Base-by-base conservation (phyloP, 2,113 vertebrate species). In the Lycocorax pyrrhopterus region DNA sequence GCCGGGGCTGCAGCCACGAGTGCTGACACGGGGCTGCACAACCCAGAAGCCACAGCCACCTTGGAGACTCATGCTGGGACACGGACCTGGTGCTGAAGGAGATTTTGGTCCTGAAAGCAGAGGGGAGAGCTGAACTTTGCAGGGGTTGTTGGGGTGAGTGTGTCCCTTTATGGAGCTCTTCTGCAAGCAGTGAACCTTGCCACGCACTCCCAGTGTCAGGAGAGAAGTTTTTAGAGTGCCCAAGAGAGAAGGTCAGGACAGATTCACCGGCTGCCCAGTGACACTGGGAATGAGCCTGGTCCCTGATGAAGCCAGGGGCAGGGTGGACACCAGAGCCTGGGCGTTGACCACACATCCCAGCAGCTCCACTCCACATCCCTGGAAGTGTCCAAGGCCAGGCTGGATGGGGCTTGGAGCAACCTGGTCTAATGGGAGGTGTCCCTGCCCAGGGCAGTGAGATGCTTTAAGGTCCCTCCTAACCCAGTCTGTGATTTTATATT, bases 11-110 rank as follows among this genome's bases (percentile, higher is more conserved):
- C 27, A 41, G 69, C 15, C 17, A 21, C 8, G 37, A 12, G 59
- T 0, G 3, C 44, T 0, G 11, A 22, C 3, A 3, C 0, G 16
- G 37, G 68, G 67, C 72, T 51, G 44, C 33, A 27, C 3, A 7
- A 0, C 39, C 62, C 72, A 13, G 35, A 79, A 71, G 73, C 47
- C 41, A 17, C 19, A 2, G 82, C 35, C 90, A 30, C 73, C 81
- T 21, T 7, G 0, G 0, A 5, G 10, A 44, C 16, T 75, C 10
- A 1, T 17, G 46, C 9, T 32, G 60, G 55, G 60, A 56, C 53
- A 9, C 0, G 0, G 0, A 16, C 29, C 15, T 33, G 56, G 23
- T 4, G 35, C 32, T 29, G 58, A 19, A 60, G 89, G 67, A 64
- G 33, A 15, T 9, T 59, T 10, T 39, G 71, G 33, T 17, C 8